Evolutionary conservation across 2,797 vertebrate species (phyloP), one percentile per base, ranked within the genome.

Genomic region (Hypotaenidia philippensis): DNA sequence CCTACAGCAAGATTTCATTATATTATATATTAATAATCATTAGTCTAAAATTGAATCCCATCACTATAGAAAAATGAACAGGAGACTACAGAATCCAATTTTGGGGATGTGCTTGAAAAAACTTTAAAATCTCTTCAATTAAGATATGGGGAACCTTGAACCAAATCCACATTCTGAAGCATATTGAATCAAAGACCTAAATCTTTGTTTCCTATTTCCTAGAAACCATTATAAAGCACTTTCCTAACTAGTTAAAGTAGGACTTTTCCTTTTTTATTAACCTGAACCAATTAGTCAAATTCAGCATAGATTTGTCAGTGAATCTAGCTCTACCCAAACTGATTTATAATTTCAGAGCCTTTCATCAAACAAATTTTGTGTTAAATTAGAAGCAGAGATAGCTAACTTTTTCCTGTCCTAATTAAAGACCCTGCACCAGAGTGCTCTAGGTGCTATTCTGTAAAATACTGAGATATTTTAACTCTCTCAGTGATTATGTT

Each of bases 101-200:
- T 25, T 59, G 25, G 9, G 12, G 9, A 52, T 47, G 5, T 68
- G 3, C 34, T 45, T 25, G 4, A 0, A 10, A 53, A 31, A 26
- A 10, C 8, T 0, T 26, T 0, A 10, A 23, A n/a, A 32, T 4
- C 4, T 32, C 21, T 70, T 69, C n/a, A 59, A 7, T 70, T 78
- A 68, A 71, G 3, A 7, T 71, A 68, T 1, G 0, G 2, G 32
- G 3, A 78, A 5, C 8, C 13, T 71, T 6, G 83, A 85, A 61
- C 45, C 6, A 69, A 80, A 70, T 31, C 13, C 3, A 18, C 20
- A 78, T 81, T 75, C 44, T 74, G 29, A 91, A 70, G 9, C 6
- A 78, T 26, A 63, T 5, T 40, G 10, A 8, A 60, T 7, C 32
- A 71, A 36, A 81, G 2, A 41, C 1, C 10, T 64, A 22, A 78